These are phyloP conservation scores for Drosophila suboccidentalis DNA, from an alignment of 2,888 invertebrate genomes.

Conservation along the genomic window DNA sequence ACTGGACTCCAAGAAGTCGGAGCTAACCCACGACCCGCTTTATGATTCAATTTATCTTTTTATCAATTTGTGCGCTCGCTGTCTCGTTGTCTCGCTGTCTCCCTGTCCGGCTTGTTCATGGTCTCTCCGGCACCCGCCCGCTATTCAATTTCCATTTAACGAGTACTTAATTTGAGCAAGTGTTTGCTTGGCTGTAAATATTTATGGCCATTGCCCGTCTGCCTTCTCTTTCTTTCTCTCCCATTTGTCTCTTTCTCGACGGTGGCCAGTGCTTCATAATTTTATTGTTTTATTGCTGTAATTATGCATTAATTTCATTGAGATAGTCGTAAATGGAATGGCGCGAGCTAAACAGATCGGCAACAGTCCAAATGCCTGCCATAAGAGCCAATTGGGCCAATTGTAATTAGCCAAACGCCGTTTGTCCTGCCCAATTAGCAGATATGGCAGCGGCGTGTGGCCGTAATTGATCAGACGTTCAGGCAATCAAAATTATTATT, in stretches of 20 bases:
- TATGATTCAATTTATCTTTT: slow-evolving; percentile 70
- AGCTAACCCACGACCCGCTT: slow-evolving; percentile 19
- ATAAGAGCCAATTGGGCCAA: slow-evolving; percentile 54
- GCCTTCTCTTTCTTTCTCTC: slow-evolving; percentile 30
- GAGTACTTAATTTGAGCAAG: slow-evolving; percentile 81
- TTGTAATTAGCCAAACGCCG: slow-evolving; percentile 64
- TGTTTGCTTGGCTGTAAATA: slow-evolving; percentile 80
- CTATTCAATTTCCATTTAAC: slow-evolving; percentile 78
- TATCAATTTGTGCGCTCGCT: slow-evolving; percentile 63
- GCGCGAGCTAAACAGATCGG: slow-evolving; percentile 38
- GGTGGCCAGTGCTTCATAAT: slow-evolving; percentile 60
- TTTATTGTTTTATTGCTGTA: slow-evolving; percentile 78
- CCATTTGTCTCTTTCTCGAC: slow-evolving; percentile 35
- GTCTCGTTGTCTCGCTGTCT: slow-evolving; percentile 20
- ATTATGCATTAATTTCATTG: slow-evolving; percentile 79
- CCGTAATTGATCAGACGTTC: slow-evolving; percentile 19
- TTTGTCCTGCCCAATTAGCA: slow-evolving; percentile 57
- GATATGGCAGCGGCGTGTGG: slow-evolving; percentile 33
- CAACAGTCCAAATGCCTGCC: slow-evolving; percentile 36
- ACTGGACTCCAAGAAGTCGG: slow-evolving; percentile 29
- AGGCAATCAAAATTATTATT: slow-evolving; percentile 43
- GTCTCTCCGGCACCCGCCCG: slow-evolving; percentile 28
- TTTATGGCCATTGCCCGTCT: slow-evolving; percentile 63
- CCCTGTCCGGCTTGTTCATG: slow-evolving; percentile 19
- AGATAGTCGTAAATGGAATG: slow-evolving; percentile 73